Percentiles rank a stretch among this genome's conserved stretches.
Evolutionary conservation across 2,888 invertebrate genomes (phyloP).

Genomic region (Eupeodes latifasciatus): DNA sequence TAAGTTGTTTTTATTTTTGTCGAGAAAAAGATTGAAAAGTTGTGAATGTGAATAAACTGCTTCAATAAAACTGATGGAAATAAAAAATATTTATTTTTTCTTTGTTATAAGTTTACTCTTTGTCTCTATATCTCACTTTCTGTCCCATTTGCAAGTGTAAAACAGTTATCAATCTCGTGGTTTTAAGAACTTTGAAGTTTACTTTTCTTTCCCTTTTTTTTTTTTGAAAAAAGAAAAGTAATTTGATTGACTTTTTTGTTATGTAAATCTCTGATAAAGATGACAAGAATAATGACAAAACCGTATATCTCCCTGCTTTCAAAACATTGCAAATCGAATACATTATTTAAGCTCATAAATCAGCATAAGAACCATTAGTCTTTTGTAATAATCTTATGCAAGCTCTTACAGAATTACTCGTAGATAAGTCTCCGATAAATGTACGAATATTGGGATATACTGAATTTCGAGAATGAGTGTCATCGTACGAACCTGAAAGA

Average conservation of each 20-base stretch:
- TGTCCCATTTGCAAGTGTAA: constrained; percentile 5
- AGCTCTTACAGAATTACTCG: no score
- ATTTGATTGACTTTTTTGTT: constrained; percentile 3
- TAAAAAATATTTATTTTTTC: constrained; percentile 21
- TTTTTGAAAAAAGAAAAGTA: neutral
- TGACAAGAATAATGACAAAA: neutral
- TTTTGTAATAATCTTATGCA: no score
- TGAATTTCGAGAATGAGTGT: no score
- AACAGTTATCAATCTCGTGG: neutral
- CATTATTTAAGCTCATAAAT: no score
- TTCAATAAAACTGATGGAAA: constrained; percentile 35
- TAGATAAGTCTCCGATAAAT: no score
- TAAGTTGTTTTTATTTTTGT: neutral
- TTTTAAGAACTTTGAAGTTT: neutral
- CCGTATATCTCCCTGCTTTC: neutral
- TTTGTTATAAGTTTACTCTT: constrained; percentile 15
- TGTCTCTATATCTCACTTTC: neutral
- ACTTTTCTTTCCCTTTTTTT: neutral
- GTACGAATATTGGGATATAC: no score
- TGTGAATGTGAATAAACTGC: constrained; percentile 43
- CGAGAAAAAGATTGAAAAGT: constrained; percentile 27
- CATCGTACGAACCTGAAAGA: no score
- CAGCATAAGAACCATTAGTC: no score
- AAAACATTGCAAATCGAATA: no score
- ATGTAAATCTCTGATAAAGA: neutral